Evolutionary conservation across 2,113 vertebrate species (phyloP).

Genomic region (Hippocampus barbouri): DNA sequence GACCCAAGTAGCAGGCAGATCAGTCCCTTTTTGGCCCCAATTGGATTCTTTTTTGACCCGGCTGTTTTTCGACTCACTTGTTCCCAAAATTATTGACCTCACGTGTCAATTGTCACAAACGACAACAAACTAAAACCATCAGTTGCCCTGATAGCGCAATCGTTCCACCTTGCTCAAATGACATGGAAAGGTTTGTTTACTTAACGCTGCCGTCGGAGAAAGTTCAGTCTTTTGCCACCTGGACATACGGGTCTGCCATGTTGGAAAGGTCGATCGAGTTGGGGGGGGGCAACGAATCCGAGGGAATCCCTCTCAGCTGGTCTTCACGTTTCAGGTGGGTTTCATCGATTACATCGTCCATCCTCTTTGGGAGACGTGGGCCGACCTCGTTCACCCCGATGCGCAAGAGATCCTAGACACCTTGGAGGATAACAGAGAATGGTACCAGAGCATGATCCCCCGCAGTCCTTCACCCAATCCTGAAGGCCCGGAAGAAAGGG

Average conservation of each 20-base stretch:
- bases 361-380: constrained; percentile 92
- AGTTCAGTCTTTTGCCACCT: too few relatives aligned
- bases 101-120: too few relatives aligned
- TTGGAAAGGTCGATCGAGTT: not conserved
- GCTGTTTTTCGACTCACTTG: too few relatives aligned
- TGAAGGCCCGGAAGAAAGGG: constrained; percentile 17
- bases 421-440: constrained; percentile 89
- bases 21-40: too few relatives aligned
- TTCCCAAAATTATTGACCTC: too few relatives aligned
- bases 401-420: constrained; percentile 90
- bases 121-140: too few relatives aligned
- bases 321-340: constrained; percentile 73
- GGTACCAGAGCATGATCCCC: constrained; percentile 92
- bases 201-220: too few relatives aligned
- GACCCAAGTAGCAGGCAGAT: too few relatives aligned
- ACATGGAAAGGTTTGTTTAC: too few relatives aligned
- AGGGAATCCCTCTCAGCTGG: not conserved
- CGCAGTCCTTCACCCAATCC: constrained; percentile 76
- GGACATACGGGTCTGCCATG: not conserved
- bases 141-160: too few relatives aligned
- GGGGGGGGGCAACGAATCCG: not conserved
- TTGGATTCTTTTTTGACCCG: too few relatives aligned
- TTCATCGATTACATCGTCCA: constrained; percentile 94
- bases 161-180: too few relatives aligned
- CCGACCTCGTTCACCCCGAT: constrained; percentile 86